Evolutionary conservation across 2,797 vertebrate species (phyloP).

Genomic region (Kryptolebias ocellatus): DNA sequence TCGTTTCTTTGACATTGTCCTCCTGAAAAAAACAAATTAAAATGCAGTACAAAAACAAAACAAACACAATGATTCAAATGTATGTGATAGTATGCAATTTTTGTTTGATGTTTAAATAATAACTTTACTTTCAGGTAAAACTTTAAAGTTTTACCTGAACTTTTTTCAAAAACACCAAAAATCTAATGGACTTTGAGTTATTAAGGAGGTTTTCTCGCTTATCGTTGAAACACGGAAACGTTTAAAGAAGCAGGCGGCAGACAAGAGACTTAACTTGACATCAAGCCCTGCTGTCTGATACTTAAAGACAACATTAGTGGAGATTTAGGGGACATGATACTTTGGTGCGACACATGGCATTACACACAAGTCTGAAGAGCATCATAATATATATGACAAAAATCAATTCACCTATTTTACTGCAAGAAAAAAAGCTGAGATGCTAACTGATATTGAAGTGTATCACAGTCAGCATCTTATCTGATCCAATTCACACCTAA

Average conservation of each 20-base stretch:
- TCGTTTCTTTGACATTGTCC: neutral
- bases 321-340: slow-evolving; percentile 56
- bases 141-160: too few species aligned
- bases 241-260: slow-evolving; percentile 7
- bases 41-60: neutral
- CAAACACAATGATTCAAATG: neutral
- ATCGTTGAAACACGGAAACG: neutral
- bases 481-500: neutral
- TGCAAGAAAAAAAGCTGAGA: too few species aligned
- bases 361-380: slow-evolving; percentile 15
- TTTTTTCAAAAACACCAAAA: too few species aligned
- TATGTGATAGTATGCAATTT: neutral
- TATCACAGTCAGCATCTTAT: neutral
- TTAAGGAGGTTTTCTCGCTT: neutral
- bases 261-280: slow-evolving; percentile 42
- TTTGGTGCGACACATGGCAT: slow-evolving; percentile 29
- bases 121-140: too few species aligned
- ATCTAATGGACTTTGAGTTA: too few species aligned
- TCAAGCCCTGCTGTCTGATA: slow-evolving; percentile 50
- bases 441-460: too few species aligned
- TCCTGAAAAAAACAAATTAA: neutral
- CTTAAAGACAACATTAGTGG: slow-evolving; percentile 50
- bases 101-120: too few species aligned
- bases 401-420: too few species aligned
- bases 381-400: too few species aligned